Base-by-base conservation (phyloP, 2,113 vertebrate genomes). In the Grammomys dolichurus region DNA sequence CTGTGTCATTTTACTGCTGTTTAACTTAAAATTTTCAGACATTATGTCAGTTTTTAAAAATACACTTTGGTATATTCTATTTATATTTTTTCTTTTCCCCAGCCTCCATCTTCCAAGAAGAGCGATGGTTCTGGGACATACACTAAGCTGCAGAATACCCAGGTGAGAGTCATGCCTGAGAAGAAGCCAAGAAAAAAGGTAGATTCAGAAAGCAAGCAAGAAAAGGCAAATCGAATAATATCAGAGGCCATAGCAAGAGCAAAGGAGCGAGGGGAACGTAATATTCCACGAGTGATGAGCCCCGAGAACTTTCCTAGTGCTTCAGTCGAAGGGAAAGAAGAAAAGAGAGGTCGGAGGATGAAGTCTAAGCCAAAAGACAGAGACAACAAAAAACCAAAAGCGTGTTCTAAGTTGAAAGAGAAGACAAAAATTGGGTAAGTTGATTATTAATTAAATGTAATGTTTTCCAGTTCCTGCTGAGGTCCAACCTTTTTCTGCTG, bases 151-250 rank as follows among this genome's bases (percentile, higher is more conserved):
- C 99, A 99, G 98, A 99, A 99, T 99, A 99, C 99, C 96, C 99
- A 99, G 98, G 98, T 99, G 99, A 99, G 99, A 98, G 92, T 99
- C 97, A 12, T 99, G 99, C 97, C 99, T 98, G 99, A 99, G 97
- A 98, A 98, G 96, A 98, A 98, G 92, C 99, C 99, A 98, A 99
- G 99, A 98, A 99, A 98, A 98, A 99, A 99, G 96, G 97, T 98
- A 97, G 99, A 99, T 98, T 99, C 99, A 1, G 99, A 99, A 98
- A 99, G 99, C 98, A 99, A 99, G 97, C 99, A 99, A 98, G 99
- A 99, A 98, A 99, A 99, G 98, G 99, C 99, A 75, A 99, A 99
- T 97, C 99, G 99, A 96, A 99, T 99, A 97, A 99, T 99, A 98
- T 99, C 99, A 0, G 99, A 99, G 98, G 99, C 99, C 36, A 99